Evolutionary conservation across 2,113 vertebrate species (phyloP), one percentile per base, ranked within the genome.

Genomic region (Mastomys coucha): DNA sequence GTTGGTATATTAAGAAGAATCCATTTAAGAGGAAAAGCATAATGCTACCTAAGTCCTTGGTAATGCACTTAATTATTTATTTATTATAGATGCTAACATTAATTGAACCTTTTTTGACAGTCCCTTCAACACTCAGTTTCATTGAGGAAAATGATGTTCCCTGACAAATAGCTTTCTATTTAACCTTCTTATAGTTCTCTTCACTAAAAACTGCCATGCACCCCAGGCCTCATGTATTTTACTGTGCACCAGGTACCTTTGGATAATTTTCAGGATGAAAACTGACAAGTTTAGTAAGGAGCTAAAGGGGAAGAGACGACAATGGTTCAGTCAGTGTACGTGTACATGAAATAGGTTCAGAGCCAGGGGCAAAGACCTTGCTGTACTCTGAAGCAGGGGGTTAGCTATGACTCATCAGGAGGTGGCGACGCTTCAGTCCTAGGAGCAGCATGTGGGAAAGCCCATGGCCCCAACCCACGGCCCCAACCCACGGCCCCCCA

Each of bases 41-140:
- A 95, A 97, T 4, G 36, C 97, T 99, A 70, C 99, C 99, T 1
- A 99, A 98, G 56, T 98, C 98, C 89, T 98, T 99, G 98, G 99
- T 99, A 98, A 98, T 95, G 94, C 96, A 89, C 91, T 97, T 95
- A 88, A 92, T 33, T 95, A 92, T 96, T 91, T 82, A 39, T 97
- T 87, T 88, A 76, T 75, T 95, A 36, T 89, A 31, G 56, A 82
- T 16, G 22, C 33, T 80, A 73, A 88, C 70, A 14, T 89, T 88
- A 69, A 89, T 33, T 82, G 73, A 88, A 91, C 39, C 16, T 70
- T 91, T 94, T 93, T 42, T 51, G 17, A 78, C 49, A 84, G 5
- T 88, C 95, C 65, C 56, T 65, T 67, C 16, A 7, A 51, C 51
- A 69, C 67, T 67, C 60, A 51, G 24, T 56, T 75, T 17, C 12